Evolutionary conservation across 2,888 invertebrate genomes (phyloP), one percentile per base, ranked within the genome.

Genomic region (Heliconius ethilla): DNA sequence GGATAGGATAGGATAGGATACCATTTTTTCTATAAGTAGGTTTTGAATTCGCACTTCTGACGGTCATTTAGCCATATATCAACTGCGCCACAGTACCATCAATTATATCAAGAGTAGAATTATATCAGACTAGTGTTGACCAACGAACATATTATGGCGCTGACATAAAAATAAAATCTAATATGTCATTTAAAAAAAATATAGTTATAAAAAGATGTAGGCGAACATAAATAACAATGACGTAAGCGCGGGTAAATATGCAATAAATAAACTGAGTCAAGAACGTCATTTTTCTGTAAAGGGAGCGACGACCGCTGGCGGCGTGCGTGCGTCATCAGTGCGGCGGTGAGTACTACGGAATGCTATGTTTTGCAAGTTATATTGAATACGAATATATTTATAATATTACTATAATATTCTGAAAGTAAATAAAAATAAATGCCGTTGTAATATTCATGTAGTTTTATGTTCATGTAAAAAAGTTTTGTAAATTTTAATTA

Each of bases 291-390:
- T 88, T 88, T 87, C 83, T 83, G 83, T 83, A 86, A 89, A 81
- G 90, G 87, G 93, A 90, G 89, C 93, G 92, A 87, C 89, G 93
- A 92, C 92, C 92, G 90, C 87, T 85, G 89, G 89, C 89, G 89
- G 88, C 87, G 84, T 75, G 79, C 78, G 85, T 85, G 83, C 87
- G 87, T 87, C 86, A 87, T 82, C 78, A 78, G 80, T 75, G 75
- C 77, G 75, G 74, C 18, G 18, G 51, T 18, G 51, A 73, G 45
- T 45, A 73, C 75, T 66, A 75, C 65, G 65, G 66, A 75, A 77
- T 72, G 29, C 15, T n/a, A 22, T 73, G 29, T 77, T 55, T 76
- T 59, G 13, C 70, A 72, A 18, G 62, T 37, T 73, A 73, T 63
- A 65, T 40, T 65, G 1, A 63, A 63, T 63, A 45, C n/a, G 13